phyloP scores from a whole-genome alignment of 2,113 vertebrate genomes.

The Paramormyrops kingsleyae region DNA sequence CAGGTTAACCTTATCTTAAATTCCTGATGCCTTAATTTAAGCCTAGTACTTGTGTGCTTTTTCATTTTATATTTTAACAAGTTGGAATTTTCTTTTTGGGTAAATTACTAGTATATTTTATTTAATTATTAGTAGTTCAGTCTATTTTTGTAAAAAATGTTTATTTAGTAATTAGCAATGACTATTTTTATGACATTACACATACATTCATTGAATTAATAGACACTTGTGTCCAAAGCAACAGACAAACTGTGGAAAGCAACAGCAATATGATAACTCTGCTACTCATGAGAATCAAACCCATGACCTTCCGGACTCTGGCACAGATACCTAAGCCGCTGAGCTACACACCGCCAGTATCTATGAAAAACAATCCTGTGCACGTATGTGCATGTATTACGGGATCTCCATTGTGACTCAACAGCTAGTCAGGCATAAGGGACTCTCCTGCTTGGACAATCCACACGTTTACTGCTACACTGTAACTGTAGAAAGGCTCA shows the following conservation, averaged over 20 bases:
- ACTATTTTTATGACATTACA: neutral
- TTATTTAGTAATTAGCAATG: constrained; percentile 1
- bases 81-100: neutral
- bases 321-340: neutral
- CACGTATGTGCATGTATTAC: neutral
- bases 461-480: neutral
- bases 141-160: neutral
- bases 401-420: neutral
- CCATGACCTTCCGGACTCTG: neutral
- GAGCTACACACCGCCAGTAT: neutral
- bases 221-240: neutral
- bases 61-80: neutral
- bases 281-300: neutral
- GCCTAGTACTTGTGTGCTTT: neutral
- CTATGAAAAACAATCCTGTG: neutral
- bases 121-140: neutral
- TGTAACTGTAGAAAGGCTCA: neutral
- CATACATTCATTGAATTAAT: neutral
- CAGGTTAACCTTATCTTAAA: neutral
- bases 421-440: neutral
- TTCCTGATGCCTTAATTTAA: neutral
- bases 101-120: neutral
- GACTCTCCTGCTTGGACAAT: neutral
- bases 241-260: neutral
- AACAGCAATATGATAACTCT: neutral